Evolutionary conservation across 2,888 invertebrate species (phyloP).

Genomic region (Diarsia mendica): DNA sequence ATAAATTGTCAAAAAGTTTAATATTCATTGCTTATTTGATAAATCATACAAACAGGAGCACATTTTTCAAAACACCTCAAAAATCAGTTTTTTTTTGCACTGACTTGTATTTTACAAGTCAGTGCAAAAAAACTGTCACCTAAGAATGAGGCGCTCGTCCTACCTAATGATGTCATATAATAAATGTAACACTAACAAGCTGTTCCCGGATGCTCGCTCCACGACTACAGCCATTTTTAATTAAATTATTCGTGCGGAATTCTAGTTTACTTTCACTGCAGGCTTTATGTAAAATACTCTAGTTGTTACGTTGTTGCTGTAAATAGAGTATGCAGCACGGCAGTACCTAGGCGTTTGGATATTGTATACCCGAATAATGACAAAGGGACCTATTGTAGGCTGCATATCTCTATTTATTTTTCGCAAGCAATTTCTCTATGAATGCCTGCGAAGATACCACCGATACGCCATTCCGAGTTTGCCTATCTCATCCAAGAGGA

Average conservation of each 20-base stretch:
- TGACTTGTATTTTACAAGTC: too few species aligned
- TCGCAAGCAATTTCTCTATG: too few species aligned
- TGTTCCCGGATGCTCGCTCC: slow-evolving; percentile 43
- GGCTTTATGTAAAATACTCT: slow-evolving; percentile 33
- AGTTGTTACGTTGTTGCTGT: slow-evolving; percentile 6
- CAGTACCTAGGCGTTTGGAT: not conserved
- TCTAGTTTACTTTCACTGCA: slow-evolving; percentile 39
- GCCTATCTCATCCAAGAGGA: too few species aligned
- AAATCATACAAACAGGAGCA: too few species aligned
- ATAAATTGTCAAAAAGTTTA: too few species aligned
- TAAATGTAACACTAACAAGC: slow-evolving; percentile 60
- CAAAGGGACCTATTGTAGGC: not conserved
- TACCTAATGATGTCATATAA: slow-evolving; percentile 57
- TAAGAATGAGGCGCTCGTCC: slow-evolving; percentile 17
- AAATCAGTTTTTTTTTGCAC: too few species aligned
- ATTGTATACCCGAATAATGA: not conserved
- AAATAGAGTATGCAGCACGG: slow-evolving; percentile 5
- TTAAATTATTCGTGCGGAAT: slow-evolving; percentile 53
- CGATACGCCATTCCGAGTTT: too few species aligned
- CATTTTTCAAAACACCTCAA: not conserved
- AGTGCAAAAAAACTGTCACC: slow-evolving; percentile 25
- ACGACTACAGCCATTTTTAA: slow-evolving; percentile 52
- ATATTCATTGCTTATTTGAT: too few species aligned
- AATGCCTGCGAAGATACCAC: too few species aligned
- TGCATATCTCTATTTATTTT: not conserved